These are phyloP conservation scores for Hemithea aestivaria DNA, from an alignment of 2,888 invertebrate species.

Conservation along the genomic window DNA sequence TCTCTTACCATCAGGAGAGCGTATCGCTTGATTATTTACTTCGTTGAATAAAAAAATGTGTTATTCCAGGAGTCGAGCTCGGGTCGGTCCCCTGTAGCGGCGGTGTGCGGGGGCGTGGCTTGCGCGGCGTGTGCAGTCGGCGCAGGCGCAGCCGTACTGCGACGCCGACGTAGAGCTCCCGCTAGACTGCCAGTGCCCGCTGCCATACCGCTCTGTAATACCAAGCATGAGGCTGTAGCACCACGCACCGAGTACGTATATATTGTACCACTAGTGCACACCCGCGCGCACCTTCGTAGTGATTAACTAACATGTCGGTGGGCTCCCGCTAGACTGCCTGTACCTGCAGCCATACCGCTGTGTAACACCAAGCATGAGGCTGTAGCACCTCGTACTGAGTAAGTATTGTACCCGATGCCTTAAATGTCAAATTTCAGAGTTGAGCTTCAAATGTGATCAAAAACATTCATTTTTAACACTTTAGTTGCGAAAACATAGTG, in stretches of 20 bases:
- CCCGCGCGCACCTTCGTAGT: too few relatives aligned
- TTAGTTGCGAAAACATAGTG: too few relatives aligned
- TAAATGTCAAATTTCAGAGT: too few relatives aligned
- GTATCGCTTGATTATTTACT: background rate
- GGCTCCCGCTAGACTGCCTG: constrained; percentile 29
- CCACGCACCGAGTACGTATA: too few relatives aligned
- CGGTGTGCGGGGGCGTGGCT: constrained; percentile 45
- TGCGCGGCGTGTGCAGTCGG: constrained; percentile 43
- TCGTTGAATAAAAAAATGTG: constrained; percentile 23
- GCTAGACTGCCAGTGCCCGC: constrained; percentile 29
- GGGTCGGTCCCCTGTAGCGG: constrained; percentile 38
- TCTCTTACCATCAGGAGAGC: too few relatives aligned
- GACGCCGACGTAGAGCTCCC: constrained; percentile 37
- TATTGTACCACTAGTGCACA: too few relatives aligned
- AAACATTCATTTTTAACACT: too few relatives aligned
- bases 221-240: constrained; percentile 31
- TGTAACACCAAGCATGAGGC: constrained; percentile 29
- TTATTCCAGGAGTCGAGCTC: constrained; percentile 28
- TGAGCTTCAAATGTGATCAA: too few relatives aligned
- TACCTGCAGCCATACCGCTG: constrained; percentile 33
- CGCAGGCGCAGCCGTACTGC: constrained; percentile 42
- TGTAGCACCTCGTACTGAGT: too few relatives aligned
- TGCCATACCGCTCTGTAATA: constrained; percentile 32
- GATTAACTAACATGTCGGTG: too few relatives aligned
- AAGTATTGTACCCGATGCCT: too few relatives aligned